Evolutionary conservation across 2,888 invertebrate species (phyloP), one percentile per base, ranked within the genome.

Genomic region (Amphipoea lucens): DNA sequence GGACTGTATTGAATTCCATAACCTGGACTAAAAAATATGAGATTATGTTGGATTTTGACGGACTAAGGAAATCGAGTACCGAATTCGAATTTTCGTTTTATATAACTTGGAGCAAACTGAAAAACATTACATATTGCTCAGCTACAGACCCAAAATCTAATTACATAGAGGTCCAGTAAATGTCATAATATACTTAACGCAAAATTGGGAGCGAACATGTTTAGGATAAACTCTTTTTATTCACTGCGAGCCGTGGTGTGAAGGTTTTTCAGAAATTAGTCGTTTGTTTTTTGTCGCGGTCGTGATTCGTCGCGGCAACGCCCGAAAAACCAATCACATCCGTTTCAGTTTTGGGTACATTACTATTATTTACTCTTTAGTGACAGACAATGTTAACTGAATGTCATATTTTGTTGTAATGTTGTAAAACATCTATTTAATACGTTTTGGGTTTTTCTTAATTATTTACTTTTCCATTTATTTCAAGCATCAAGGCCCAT

Each of bases 291-390:
- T 20, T 11, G 40, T 65, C 90, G 88, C 84, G 89, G 89, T 81
- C 85, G 75, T 73, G 62, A 90, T 92, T 89, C 76, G 91, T 88
- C 88, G 86, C 85, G 85, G 75, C 62, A 62, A 70, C 77, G 20
- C 51, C 67, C 62, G 76, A 76, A 6, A 74, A 62, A 76, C 17
- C 73, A 57, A 87, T 74, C 81, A 87, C 80, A 89, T 88, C 85
- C 51, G 54, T 54, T 63, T 45, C 14, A 66, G n/a, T 66, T 36
- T 45, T 29, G 4, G 9, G 12, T 20, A 65, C 20, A 40, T 60
- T 65, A 65, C 23, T 57, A 57, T 23, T 57, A 57, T 57, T 23
- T 65, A 65, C 23, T 65, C 65, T 40, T 40, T 20, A 40, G 23
- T 65, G 40, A 40, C 20, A 11, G 20, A 9, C 29, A 72, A 66